Conservation (phyloP, 2,888 invertebrate genomes). For the Eristalis pertinax region DNA sequence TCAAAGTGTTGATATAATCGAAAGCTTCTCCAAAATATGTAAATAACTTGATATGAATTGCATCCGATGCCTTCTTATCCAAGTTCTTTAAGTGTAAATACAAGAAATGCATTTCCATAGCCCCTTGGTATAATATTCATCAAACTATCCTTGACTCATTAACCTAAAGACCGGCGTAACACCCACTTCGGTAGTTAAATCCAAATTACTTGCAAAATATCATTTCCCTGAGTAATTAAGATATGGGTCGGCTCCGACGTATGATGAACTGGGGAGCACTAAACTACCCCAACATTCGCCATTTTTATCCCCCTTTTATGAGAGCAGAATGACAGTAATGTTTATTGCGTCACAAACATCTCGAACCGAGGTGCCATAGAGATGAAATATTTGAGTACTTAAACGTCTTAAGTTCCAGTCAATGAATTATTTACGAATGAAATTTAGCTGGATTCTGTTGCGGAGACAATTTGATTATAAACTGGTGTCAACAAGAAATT, state of each 20-base stretch:
- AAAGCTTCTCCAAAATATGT: background rate
- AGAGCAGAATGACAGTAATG: background rate
- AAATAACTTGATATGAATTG: background rate
- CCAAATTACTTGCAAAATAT: background rate
- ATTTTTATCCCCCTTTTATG: background rate
- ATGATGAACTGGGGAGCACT: background rate
- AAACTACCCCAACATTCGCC: background rate
- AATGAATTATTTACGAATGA: background rate
- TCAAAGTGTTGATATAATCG: background rate
- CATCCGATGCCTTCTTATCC: background rate
- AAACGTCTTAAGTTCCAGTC: background rate
- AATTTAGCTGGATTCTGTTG: background rate
- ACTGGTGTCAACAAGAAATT: background rate
- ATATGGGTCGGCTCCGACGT: background rate
- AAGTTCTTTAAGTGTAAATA: background rate
- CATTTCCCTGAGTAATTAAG: background rate
- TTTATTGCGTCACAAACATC: background rate
- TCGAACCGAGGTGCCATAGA: background rate
- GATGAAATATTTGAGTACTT: background rate
- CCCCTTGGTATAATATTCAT: background rate
- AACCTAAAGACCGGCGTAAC: background rate
- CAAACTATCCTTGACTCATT: background rate
- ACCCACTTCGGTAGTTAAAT: background rate
- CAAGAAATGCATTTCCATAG: background rate
- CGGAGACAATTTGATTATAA: background rate